Evolutionary conservation across 2,797 vertebrate genomes (phyloP).

Genomic region (Novumbra hubbsi): DNA sequence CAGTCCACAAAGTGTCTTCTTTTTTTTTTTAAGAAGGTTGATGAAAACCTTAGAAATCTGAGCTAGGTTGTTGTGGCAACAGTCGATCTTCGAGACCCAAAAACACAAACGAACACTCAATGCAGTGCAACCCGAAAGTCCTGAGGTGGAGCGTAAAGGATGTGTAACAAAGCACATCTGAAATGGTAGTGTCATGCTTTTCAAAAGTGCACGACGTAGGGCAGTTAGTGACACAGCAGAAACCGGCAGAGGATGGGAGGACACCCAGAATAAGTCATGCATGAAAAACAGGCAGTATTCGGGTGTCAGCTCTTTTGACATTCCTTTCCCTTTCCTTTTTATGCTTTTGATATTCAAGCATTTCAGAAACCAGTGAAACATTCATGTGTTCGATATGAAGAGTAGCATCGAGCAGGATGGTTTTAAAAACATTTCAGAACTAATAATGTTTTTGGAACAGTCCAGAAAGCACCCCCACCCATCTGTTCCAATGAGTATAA

Average conservation of each 20-base stretch:
- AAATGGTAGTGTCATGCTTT: background rate
- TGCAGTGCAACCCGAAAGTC: slow-evolving; percentile 33
- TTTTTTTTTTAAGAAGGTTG: slow-evolving; percentile 6
- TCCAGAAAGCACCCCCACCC: too few relatives aligned
- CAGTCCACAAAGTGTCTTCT: background rate
- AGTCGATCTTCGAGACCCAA: slow-evolving; percentile 25
- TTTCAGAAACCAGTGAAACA: slow-evolving; percentile 35
- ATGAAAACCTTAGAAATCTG: slow-evolving; percentile 30
- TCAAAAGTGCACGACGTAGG: background rate
- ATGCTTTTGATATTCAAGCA: slow-evolving; percentile 32
- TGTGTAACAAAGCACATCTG: background rate
- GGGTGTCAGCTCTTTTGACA: slow-evolving; percentile 21
- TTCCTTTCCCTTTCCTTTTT: background rate
- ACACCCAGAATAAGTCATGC: too few relatives aligned
- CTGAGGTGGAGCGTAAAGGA: slow-evolving; percentile 48
- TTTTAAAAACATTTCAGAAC: background rate
- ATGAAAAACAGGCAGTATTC: slow-evolving; percentile 28
- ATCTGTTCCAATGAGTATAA: slow-evolving; percentile 9
- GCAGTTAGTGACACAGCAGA: background rate
- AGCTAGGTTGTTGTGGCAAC: slow-evolving; percentile 48
- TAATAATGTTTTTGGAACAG: too few relatives aligned
- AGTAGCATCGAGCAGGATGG: slow-evolving; percentile 10
- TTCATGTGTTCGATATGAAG: slow-evolving; percentile 20
- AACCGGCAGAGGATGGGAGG: slow-evolving; percentile 34
- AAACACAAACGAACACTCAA: slow-evolving; percentile 16